These are phyloP conservation scores for Connochaetes taurinus DNA, from an alignment of 2,113 vertebrate genomes.

Conservation along the genomic window DNA sequence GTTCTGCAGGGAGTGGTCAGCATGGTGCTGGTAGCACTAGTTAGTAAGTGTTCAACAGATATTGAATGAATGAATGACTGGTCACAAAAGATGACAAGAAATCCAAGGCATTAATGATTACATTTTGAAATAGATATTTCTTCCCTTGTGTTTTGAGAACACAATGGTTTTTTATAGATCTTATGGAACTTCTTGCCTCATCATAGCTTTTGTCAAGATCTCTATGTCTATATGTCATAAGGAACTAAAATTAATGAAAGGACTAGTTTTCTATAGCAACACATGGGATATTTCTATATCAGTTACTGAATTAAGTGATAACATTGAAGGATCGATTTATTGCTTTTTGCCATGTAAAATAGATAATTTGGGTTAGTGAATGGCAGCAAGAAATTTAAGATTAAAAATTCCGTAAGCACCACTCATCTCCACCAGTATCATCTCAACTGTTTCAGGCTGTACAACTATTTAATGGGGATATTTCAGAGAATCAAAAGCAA, in stretches of 20 bases:
- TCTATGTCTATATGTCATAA: background rate
- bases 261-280: background rate
- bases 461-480: background rate
- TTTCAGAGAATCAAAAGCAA: background rate
- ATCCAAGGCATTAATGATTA: background rate
- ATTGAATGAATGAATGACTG: background rate
- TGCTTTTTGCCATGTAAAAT: background rate
- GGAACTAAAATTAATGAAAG: background rate
- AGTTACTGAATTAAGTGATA: background rate
- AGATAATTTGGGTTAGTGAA: background rate
- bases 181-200: background rate
- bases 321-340: background rate
- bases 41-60: background rate
- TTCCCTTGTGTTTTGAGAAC: background rate
- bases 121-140: background rate
- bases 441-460: background rate
- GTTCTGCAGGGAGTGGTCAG: background rate
- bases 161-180: background rate
- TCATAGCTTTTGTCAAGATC: background rate
- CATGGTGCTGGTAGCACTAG: background rate
- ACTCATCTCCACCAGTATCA: background rate
- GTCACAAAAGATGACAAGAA: background rate
- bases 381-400: background rate
- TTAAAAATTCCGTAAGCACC: background rate
- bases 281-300: background rate